Conservation (phyloP, 2,888 invertebrate genomes). For the Vanessa cardui region DNA sequence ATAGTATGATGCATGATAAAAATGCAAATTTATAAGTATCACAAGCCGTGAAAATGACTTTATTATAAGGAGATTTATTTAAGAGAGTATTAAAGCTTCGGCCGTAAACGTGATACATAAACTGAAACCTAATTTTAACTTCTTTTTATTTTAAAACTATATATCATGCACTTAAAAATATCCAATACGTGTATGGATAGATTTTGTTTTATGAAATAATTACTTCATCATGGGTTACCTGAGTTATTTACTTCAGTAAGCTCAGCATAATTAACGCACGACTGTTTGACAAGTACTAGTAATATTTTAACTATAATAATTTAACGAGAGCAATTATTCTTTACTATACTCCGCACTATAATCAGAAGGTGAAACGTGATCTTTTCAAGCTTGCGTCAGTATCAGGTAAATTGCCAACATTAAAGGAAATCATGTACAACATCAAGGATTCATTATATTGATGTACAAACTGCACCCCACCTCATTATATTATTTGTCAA, state of each 20-base stretch:
- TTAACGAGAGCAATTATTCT: conserved; percentile 58
- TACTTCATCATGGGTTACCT: neutral
- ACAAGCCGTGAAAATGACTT: too few species aligned
- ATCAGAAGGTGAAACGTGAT: conserved; percentile 55
- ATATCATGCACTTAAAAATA: too few species aligned
- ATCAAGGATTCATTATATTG: conserved; percentile 48
- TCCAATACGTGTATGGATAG: too few species aligned
- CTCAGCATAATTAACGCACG: conserved; percentile 9
- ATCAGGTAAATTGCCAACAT: conserved; percentile 59
- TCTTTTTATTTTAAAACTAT: too few species aligned
- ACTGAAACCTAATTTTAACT: too few species aligned
- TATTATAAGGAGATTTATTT: too few species aligned
- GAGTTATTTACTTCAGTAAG: neutral
- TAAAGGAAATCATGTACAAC: conserved; percentile 52
- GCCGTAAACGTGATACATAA: too few species aligned
- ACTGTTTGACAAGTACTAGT: conserved; percentile 8
- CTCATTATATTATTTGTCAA: conserved; percentile 40
- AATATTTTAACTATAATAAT: conserved; percentile 42
- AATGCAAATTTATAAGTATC: neutral
- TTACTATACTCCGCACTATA: conserved; percentile 49
- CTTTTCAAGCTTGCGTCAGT: conserved; percentile 58
- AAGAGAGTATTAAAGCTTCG: too few species aligned
- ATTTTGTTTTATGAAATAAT: neutral
- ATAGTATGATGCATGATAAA: neutral
- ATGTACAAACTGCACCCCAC: conserved; percentile 42